phyloP scores from a whole-genome alignment of 2,797 vertebrate species.

The Aulostomus chinensis region DNA sequence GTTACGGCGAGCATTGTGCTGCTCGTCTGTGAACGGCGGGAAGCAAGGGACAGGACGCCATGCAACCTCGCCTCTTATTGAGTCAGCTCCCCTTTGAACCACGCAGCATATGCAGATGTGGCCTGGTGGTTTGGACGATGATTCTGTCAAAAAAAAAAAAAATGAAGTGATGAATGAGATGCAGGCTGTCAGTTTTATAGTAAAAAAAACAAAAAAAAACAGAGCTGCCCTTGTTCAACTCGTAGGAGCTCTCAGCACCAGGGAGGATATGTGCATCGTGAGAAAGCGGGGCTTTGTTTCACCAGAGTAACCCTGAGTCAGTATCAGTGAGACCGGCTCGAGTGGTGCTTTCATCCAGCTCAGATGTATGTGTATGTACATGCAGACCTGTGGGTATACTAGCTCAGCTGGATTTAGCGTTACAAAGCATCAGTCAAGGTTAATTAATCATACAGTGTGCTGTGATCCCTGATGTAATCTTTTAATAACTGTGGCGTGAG shows the following conservation, averaged over 20 bases:
- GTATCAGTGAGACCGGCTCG: slow-evolving; percentile 19
- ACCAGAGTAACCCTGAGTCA: slow-evolving; percentile 35
- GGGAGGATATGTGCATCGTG: slow-evolving; percentile 8
- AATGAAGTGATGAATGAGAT: slow-evolving; percentile 27
- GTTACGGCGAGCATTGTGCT: slow-evolving; percentile 55
- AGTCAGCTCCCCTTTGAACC: slow-evolving; percentile 67
- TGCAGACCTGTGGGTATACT: slow-evolving; percentile 41
- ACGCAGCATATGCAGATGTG: slow-evolving; percentile 64
- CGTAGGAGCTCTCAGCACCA: slow-evolving; percentile 19
- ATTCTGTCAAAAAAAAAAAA: slow-evolving; percentile 26
- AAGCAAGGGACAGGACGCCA: slow-evolving; percentile 38
- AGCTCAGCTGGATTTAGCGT: slow-evolving; percentile 54
- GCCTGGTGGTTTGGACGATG: slow-evolving; percentile 41
- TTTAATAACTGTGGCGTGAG: slow-evolving; percentile 66
- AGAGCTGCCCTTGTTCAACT: slow-evolving; percentile 41
- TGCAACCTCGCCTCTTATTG: slow-evolving; percentile 43
- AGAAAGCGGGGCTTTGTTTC: slow-evolving; percentile 36
- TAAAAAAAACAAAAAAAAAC: not conserved
- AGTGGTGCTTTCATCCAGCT: slow-evolving; percentile 23
- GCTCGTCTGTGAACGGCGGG: slow-evolving; percentile 46
- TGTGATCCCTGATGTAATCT: slow-evolving; percentile 71
- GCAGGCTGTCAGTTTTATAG: not conserved
- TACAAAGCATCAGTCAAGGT: slow-evolving; percentile 72
- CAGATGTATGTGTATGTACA: slow-evolving; percentile 46
- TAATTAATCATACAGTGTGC: slow-evolving; percentile 71